phyloP scores from a whole-genome alignment of 2,888 invertebrate genomes.

The Tethea ocularis region DNA sequence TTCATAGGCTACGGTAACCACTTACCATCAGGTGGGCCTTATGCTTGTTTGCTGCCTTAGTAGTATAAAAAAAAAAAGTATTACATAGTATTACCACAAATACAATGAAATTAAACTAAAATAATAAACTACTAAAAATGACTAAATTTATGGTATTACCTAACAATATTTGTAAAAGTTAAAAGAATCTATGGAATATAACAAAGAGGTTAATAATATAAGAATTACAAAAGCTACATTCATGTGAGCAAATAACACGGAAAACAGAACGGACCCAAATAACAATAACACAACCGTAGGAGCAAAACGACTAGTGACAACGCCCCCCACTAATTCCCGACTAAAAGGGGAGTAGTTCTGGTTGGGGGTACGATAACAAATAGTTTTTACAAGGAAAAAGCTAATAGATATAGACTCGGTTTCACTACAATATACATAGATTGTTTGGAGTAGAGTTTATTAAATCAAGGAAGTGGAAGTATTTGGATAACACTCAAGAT shows the following conservation, averaged over 20 bases:
- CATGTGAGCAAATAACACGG: not conserved
- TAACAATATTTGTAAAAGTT: too few species aligned
- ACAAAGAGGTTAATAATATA: not conserved
- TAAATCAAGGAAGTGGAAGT: not conserved
- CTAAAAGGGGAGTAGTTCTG: slow-evolving; percentile 40
- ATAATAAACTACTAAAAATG: not conserved
- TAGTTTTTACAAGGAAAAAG: slow-evolving; percentile 53
- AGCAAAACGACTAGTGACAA: slow-evolving; percentile 12
- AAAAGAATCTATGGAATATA: not conserved
- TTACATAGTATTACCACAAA: too few species aligned
- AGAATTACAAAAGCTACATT: not conserved
- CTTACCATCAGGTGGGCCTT: too few species aligned
- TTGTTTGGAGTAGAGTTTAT: not conserved
- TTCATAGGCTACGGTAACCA: too few species aligned
- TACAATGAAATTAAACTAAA: too few species aligned
- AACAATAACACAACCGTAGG: slow-evolving; percentile 12
- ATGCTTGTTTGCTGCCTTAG: too few species aligned
- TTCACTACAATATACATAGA: not conserved
- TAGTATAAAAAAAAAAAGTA: not conserved
- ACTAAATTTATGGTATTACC: too few species aligned
- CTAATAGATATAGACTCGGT: slow-evolving; percentile 53
- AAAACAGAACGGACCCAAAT: slow-evolving; percentile 12
- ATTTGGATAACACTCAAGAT: not conserved
- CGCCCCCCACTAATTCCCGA: slow-evolving; percentile 45
- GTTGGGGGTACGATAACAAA: slow-evolving; percentile 56